Evolutionary conservation across 2,113 vertebrate species (phyloP).

Genomic region (Cynoglossus semilaevis): DNA sequence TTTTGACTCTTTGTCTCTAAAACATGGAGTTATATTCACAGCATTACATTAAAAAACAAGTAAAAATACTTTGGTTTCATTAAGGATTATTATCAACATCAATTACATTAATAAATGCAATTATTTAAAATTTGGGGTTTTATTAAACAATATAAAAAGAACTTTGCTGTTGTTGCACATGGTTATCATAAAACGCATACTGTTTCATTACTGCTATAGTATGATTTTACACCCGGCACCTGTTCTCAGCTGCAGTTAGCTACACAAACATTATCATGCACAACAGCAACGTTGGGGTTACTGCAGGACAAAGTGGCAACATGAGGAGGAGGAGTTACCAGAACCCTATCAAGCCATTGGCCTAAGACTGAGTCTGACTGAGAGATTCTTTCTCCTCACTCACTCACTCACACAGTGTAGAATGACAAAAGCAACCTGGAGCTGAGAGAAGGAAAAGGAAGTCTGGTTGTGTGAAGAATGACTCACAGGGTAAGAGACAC

Average conservation of each 20-base stretch:
- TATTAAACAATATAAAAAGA: no score
- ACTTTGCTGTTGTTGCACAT: no score
- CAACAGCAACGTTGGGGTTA: constrained; percentile 12
- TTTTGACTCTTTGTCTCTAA: no score
- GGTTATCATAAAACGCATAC: no score
- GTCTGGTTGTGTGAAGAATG: constrained; percentile 25
- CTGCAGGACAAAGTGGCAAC: constrained; percentile 18
- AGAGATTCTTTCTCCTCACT: background rate
- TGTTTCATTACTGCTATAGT: no score
- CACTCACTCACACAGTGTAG: background rate
- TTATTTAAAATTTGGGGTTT: no score
- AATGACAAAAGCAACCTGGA: background rate
- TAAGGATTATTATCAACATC: no score
- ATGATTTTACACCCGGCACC: background rate
- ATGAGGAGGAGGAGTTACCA: constrained; percentile 59
- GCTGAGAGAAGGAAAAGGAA: background rate
- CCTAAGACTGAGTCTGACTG: background rate
- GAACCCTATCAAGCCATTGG: constrained; percentile 59
- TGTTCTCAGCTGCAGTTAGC: background rate
- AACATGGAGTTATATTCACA: background rate
- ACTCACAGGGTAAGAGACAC: constrained; percentile 39
- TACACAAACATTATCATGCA: background rate
- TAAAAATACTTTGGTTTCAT: no score
- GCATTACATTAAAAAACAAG: no score
- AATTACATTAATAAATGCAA: no score